A percentile compares a stretch with the other conserved stretches of the same genome.
These are phyloP conservation scores for Podiceps cristatus DNA, from an alignment of 2,113 vertebrate genomes.

Conservation along the genomic window DNA sequence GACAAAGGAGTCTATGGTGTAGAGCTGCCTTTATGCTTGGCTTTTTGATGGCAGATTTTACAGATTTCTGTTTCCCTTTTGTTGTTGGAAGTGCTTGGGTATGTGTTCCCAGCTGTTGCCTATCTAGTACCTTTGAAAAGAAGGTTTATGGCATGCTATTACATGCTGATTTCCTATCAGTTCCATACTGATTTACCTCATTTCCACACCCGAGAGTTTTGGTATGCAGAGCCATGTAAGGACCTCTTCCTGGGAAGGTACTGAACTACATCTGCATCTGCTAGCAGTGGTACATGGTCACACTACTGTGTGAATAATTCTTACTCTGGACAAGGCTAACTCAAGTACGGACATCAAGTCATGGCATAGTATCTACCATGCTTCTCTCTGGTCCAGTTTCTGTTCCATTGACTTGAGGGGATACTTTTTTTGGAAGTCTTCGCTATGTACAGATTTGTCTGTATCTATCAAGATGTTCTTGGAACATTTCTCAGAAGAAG, in stretches of 20 bases:
- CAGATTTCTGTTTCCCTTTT: slow-evolving; percentile 13
- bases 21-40: slow-evolving; percentile 27
- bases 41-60: slow-evolving; percentile 46
- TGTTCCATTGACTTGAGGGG: slow-evolving; percentile 50
- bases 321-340: slow-evolving; percentile 59
- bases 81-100: slow-evolving; percentile 13
- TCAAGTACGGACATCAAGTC: slow-evolving; percentile 38
- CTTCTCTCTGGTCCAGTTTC: slow-evolving; percentile 42
- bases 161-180: neutral
- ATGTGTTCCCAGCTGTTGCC: slow-evolving; percentile 15
- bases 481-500: slow-evolving; percentile 62
- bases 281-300: slow-evolving; percentile 50
- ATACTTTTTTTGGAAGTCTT: slow-evolving; percentile 40
- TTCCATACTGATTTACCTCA: slow-evolving; percentile 29
- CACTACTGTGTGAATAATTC: slow-evolving; percentile 63
- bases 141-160: slow-evolving; percentile 1
- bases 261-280: slow-evolving; percentile 54
- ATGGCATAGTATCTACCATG: slow-evolving; percentile 43
- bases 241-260: slow-evolving; percentile 52
- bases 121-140: slow-evolving; percentile 23
- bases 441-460: slow-evolving; percentile 21
- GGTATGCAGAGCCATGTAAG: slow-evolving; percentile 38
- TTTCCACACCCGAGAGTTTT: slow-evolving; percentile 16
- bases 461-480: slow-evolving; percentile 56
- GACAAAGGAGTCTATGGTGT: neutral